Conservation (phyloP, 1,140 invertebrate species). For the Hycleus phaleratus region DNA sequence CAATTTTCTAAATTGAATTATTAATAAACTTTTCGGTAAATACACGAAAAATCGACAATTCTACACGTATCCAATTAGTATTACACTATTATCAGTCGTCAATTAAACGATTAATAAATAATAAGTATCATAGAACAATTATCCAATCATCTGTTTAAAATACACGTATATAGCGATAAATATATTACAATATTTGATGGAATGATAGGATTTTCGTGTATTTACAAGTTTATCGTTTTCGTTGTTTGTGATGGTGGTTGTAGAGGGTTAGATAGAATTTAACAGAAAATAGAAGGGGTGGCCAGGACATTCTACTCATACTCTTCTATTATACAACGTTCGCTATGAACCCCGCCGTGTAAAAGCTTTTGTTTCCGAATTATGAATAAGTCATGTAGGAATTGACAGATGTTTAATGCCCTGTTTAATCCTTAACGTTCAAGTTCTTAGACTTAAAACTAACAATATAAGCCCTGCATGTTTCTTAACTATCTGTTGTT, state of each 20-base stretch:
- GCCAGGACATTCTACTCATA: too few relatives aligned
- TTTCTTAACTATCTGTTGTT: too few relatives aligned
- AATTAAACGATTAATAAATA: conserved; percentile 8
- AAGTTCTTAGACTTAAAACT: too few relatives aligned
- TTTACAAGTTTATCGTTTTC: background rate
- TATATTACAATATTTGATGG: background rate
- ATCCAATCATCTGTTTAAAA: conserved; percentile 7
- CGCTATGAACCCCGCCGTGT: background rate
- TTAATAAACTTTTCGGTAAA: too few relatives aligned
- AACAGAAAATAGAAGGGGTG: background rate
- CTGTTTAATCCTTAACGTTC: conserved; percentile 3
- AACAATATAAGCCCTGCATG: too few relatives aligned
- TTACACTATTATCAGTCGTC: background rate
- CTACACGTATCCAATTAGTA: too few relatives aligned
- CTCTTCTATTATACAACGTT: too few relatives aligned
- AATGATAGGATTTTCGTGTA: conserved; percentile 21
- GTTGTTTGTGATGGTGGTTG: background rate
- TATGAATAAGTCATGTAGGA: conserved; percentile 20
- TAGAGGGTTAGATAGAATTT: background rate
- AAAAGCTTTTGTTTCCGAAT: conserved; percentile 17
- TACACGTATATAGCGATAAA: background rate
- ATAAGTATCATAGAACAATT: conserved; percentile 7
- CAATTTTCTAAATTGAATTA: too few relatives aligned
- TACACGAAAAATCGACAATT: too few relatives aligned
- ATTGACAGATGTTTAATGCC: conserved; percentile 14